phyloP scores from a whole-genome alignment of 2,888 invertebrate species.

The Spisula solida region DNA sequence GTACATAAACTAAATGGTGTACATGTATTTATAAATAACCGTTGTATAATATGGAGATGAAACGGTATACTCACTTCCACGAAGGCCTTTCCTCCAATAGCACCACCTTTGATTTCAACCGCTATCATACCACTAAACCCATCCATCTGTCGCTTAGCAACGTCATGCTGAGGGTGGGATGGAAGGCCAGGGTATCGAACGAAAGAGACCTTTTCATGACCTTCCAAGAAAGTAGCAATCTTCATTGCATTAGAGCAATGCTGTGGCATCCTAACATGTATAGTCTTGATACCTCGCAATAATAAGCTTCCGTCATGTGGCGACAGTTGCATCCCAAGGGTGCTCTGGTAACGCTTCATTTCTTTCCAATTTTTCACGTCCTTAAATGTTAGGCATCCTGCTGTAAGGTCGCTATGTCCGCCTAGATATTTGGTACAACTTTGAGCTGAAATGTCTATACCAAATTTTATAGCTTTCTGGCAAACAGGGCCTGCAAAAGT shows the following conservation, averaged over 20 bases:
- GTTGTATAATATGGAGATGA: too few relatives aligned
- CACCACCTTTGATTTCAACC: conserved; percentile 94
- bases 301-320: conserved; percentile 81
- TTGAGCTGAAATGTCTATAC: conserved; percentile 86
- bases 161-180: conserved; percentile 83
- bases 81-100: conserved; percentile 92
- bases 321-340: conserved; percentile 80
- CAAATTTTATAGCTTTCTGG: conserved; percentile 84
- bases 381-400: conserved; percentile 84
- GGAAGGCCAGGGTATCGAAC: conserved; percentile 93
- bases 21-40: too few relatives aligned
- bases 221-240: conserved; percentile 94
- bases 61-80: conserved; percentile 73
- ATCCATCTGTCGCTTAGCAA: conserved; percentile 91
- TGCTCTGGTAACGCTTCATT: conserved; percentile 78
- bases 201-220: conserved; percentile 91
- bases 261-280: conserved; percentile 96
- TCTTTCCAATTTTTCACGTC: conserved; percentile 81
- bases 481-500: conserved; percentile 86
- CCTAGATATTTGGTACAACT: conserved; percentile 88
- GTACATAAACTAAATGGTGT: too few relatives aligned
- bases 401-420: conserved; percentile 87
- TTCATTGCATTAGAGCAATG: conserved; percentile 93
- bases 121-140: conserved; percentile 97
- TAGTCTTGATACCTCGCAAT: conserved; percentile 94